Base-by-base conservation (phyloP, 2,113 vertebrate genomes). In the Oreochromis aureus region DNA sequence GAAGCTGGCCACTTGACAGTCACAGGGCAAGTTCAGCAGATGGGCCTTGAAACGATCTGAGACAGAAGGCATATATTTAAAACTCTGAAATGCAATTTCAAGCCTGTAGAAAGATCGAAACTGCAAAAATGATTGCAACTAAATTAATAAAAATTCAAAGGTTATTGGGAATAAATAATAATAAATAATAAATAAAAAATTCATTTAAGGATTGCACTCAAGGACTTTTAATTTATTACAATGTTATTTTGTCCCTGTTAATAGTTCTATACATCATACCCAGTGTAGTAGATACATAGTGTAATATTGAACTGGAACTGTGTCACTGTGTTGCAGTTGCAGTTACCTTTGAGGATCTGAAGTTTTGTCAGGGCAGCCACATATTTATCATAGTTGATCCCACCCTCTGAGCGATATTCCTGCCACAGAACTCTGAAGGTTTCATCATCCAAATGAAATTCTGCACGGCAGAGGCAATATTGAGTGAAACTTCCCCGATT, bases 1-100 rank as follows among this genome's bases (percentile, higher is more conserved):
- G 86, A 95, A 96, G 69, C 90, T 93, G 90, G 93, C 93, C 3
- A 96, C 89, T 4, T 91, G 10, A 24, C 95, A 96, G 58, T 94
- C 90, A 69, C 95, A 95, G 0, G 94, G 93, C 80, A 96, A 7
- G 18, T 15, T 92, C 10, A 94, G 82, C 19, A 86, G 80, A 53
- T 88, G 84, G 41, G 90, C 27, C 39, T 84, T 46, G 71, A 95
- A 96, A 12, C 94, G 95, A 32, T 89, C 95, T 96, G 83, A 61
- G 32, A 71, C 11, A 54, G 5, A 13, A 73, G 34, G 44, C 7
- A 53, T 10, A 76, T 5, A 27, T 55, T 59, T 10, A 18, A 6
- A 46, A 53, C 22, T 78, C 13, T 53, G 16, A 78, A 78, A 51
- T 76, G 1, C 16, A 10, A 76, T 51, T 0, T 5, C 24, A 76